phyloP scores from a whole-genome alignment of 2,797 vertebrate genomes.

The Pipistrellus pygmaeus region DNA sequence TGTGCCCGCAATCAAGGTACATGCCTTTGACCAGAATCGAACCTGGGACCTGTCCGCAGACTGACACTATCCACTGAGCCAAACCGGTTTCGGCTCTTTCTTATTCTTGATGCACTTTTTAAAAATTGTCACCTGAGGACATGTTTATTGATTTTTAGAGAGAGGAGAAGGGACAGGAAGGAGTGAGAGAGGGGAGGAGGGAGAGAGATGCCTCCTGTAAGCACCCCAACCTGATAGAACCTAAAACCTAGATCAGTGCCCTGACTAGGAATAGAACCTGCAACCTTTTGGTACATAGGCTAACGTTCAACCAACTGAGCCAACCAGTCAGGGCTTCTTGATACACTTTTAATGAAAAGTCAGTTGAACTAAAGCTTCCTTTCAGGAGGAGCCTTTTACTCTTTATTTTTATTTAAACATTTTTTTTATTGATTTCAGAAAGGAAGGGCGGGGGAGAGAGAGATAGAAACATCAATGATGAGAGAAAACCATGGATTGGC shows the following conservation, averaged over 20 bases:
- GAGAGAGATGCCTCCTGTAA: background rate
- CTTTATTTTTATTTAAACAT: background rate
- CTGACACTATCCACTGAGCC: too few species aligned
- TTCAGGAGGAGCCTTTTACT: slow-evolving; percentile 47
- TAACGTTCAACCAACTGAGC: background rate
- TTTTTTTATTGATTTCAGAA: too few species aligned
- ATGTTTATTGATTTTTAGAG: background rate
- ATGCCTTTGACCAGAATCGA: too few species aligned
- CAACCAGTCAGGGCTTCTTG: background rate
- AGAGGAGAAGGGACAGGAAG: background rate
- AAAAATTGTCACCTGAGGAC: background rate
- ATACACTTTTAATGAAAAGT: background rate
- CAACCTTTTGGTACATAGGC: background rate
- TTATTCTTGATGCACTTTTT: background rate
- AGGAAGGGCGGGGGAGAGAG: too few species aligned
- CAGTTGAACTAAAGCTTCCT: slow-evolving; percentile 24
- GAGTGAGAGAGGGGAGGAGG: background rate
- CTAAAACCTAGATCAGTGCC: background rate
- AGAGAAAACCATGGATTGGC: too few species aligned
- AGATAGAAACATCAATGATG: too few species aligned
- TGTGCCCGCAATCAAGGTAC: too few species aligned
- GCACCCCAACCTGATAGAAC: background rate
- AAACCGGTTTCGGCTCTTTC: background rate
- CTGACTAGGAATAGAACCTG: background rate
- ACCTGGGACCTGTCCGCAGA: too few species aligned